phyloP scores from a whole-genome alignment of 1,140 invertebrate species.

The Drosophila kohkoa region DNA sequence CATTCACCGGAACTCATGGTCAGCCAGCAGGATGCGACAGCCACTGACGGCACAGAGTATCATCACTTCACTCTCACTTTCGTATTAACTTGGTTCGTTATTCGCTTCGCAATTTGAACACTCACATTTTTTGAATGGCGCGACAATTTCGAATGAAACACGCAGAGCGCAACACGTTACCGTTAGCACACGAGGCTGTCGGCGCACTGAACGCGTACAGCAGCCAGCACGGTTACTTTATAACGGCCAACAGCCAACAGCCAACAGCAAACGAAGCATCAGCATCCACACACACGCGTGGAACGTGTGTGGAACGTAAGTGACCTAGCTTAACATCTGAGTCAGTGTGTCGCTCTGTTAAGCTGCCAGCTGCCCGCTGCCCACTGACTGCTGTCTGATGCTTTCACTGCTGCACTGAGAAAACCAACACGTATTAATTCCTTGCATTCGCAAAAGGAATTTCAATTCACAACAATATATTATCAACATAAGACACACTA shows the following conservation, averaged over 20 bases:
- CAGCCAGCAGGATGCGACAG: slow-evolving; percentile 18
- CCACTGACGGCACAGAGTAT: not conserved
- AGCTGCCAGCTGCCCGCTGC: slow-evolving; percentile 7
- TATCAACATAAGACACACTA: too few relatives aligned
- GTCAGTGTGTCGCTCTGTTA: slow-evolving; percentile 71
- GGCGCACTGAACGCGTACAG: slow-evolving; percentile 58
- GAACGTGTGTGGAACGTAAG: slow-evolving; percentile 74
- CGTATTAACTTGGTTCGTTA: not conserved
- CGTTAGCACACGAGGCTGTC: slow-evolving; percentile 62
- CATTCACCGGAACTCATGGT: slow-evolving; percentile 82
- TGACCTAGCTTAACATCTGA: slow-evolving; percentile 73
- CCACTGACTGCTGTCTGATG: slow-evolving; percentile 6
- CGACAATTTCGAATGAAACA: not conserved
- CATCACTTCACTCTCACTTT: slow-evolving; percentile 38
- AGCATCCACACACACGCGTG: slow-evolving; percentile 48
- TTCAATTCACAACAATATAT: not conserved
- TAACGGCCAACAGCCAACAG: slow-evolving; percentile 62
- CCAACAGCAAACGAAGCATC: slow-evolving; percentile 28
- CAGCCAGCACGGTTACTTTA: slow-evolving; percentile 61
- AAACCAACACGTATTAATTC: not conserved
- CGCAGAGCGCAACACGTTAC: slow-evolving; percentile 27
- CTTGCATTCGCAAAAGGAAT: not conserved
- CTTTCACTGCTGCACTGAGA: slow-evolving; percentile 4
- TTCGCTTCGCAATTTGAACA: slow-evolving; percentile 37
- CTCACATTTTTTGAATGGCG: slow-evolving; percentile 19